These are phyloP conservation scores for Cydia amplana DNA, from an alignment of 1,140 invertebrate genomes.

Conservation along the genomic window DNA sequence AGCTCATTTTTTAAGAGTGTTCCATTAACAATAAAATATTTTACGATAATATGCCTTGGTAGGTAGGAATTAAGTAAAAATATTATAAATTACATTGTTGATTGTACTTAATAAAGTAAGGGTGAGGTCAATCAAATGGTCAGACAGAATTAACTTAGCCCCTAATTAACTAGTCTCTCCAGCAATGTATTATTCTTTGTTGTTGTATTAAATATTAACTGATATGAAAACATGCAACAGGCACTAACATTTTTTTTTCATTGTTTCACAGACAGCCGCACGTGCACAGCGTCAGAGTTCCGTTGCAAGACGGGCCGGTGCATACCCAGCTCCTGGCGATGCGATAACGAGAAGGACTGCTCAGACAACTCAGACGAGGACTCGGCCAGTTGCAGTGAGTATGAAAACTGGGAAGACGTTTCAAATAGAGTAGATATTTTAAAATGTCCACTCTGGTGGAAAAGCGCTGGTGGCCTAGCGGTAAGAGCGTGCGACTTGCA, in stretches of 20 bases:
- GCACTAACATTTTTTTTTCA: constrained; percentile 34
- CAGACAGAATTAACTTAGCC: neutral
- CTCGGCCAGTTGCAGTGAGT: constrained; percentile 85
- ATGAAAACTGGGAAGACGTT: neutral
- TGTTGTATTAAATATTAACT: too few species aligned
- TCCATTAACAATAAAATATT: constrained; percentile 3
- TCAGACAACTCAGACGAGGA: constrained; percentile 87
- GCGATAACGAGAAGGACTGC: constrained; percentile 89
- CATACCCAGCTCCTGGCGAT: constrained; percentile 88
- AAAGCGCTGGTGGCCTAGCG: too few species aligned
- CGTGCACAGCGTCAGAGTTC: constrained; percentile 85
- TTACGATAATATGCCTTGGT: neutral
- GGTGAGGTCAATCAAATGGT: neutral
- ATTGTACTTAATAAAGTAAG: neutral
- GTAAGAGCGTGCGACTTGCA: too few species aligned
- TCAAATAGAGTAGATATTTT: neutral
- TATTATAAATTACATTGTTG: neutral
- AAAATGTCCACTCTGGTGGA: too few species aligned
- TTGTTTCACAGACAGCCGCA: constrained; percentile 80
- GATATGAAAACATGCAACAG: too few species aligned
- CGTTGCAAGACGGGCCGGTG: constrained; percentile 87
- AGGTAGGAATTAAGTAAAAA: too few species aligned
- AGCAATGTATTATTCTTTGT: too few species aligned
- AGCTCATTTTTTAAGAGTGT: constrained; percentile 13
- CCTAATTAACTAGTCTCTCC: too few species aligned